Conservation (phyloP, 2,888 invertebrate genomes). For the Heliconius ismenius region DNA sequence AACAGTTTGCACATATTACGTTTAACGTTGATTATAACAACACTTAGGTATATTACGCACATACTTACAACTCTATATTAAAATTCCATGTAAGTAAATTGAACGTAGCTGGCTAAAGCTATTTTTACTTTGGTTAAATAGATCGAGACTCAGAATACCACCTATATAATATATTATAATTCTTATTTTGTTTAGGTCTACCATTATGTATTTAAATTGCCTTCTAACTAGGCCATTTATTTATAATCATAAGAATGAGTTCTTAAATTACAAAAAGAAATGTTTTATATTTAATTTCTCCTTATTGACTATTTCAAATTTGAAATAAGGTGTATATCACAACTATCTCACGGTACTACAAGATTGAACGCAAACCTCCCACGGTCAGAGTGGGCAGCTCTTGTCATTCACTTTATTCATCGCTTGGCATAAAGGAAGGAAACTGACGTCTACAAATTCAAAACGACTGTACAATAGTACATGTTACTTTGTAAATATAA, state of each 20-base stretch:
- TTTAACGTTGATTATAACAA: no score
- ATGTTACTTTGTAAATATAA: slow-evolving; percentile 35
- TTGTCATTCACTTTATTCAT: slow-evolving; percentile 47
- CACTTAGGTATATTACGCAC: no score
- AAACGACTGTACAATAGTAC: slow-evolving; percentile 42
- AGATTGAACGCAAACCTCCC: slow-evolving; percentile 53
- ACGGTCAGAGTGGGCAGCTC: slow-evolving; percentile 48
- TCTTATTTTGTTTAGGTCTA: neutral
- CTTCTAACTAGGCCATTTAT: neutral
- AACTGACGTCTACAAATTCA: slow-evolving; percentile 43
- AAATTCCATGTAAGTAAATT: no score
- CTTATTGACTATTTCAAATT: neutral
- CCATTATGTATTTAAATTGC: neutral
- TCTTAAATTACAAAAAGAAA: neutral
- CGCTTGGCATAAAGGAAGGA: slow-evolving; percentile 43
- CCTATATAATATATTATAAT: no score
- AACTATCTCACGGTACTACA: slow-evolving; percentile 55
- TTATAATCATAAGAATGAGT: neutral
- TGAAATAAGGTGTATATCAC: neutral
- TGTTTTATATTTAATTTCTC: neutral
- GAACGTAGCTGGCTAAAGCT: no score
- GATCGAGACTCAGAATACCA: no score
- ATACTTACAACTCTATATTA: no score
- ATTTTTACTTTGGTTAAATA: no score
- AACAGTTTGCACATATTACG: no score